Conservation (phyloP, 2,888 invertebrate genomes). For the Sipunculus nudus region DNA sequence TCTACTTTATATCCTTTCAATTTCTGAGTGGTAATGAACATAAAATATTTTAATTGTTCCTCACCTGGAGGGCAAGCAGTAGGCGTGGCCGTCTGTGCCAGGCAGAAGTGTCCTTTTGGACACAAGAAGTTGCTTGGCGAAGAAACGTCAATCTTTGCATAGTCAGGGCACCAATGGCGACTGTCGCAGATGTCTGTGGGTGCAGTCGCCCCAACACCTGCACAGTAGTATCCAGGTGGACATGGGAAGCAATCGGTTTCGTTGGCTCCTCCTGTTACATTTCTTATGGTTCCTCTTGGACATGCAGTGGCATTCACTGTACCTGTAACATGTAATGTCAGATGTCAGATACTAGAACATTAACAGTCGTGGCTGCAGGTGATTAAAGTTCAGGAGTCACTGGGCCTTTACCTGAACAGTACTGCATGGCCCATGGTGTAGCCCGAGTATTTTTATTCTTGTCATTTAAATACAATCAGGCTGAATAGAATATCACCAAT, state of each 20-base stretch:
- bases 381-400: no score
- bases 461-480: no score
- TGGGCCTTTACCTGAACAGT: no score
- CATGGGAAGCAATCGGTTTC: constrained; percentile 54
- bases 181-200: constrained; percentile 55
- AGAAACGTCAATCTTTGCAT: constrained; percentile 14
- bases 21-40: no score
- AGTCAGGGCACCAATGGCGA: constrained; percentile 59
- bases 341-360: no score
- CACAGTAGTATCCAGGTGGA: constrained; percentile 58
- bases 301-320: constrained; percentile 40
- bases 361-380: no score
- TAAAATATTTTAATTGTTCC: no score
- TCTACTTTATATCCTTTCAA: no score
- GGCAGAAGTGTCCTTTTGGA: constrained; percentile 59
- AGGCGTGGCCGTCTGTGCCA: constrained; percentile 44
- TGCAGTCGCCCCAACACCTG: constrained; percentile 48
- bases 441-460: no score
- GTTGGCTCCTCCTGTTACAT: constrained; percentile 45
- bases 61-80: constrained; percentile 50
- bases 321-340: constrained; percentile 16
- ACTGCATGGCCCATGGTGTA: no score
- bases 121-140: constrained; percentile 40
- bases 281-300: constrained; percentile 58
- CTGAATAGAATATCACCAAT: no score